A percentile compares a stretch with the other conserved stretches of the same genome.
Conservation (phyloP, 2,888 invertebrate species). For the Patella ulyssiponensis region DNA sequence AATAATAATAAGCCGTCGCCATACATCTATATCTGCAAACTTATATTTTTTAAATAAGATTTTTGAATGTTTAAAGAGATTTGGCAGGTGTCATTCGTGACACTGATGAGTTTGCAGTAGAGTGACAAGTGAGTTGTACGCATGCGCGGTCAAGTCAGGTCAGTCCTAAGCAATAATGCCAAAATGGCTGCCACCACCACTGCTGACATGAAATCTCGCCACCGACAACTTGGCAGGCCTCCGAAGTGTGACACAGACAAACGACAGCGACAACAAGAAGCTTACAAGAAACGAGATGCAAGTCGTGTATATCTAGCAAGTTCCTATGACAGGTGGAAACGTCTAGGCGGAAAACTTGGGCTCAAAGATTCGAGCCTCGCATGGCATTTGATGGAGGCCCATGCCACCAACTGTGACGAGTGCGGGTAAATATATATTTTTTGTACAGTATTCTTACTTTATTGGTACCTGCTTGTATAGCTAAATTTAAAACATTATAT, state of each 20-base stretch:
- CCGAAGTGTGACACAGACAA: conserved; percentile 38
- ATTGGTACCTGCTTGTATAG: too few relatives aligned
- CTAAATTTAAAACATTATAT: too few relatives aligned
- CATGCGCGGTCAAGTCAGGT: conserved; percentile 13
- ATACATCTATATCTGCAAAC: too few relatives aligned
- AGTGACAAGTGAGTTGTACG: neutral
- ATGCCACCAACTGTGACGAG: conserved; percentile 38
- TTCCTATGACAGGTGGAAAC: conserved; percentile 45
- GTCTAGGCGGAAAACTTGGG: conserved; percentile 38
- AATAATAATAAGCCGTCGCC: too few relatives aligned
- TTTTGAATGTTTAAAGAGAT: conserved; percentile 10
- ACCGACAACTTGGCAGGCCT: conserved; percentile 32
- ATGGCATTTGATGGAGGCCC: conserved; percentile 51
- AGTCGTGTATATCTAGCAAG: conserved; percentile 40
- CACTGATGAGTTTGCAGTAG: conserved; percentile 7
- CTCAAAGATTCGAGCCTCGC: conserved; percentile 46
- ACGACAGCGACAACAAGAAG: conserved; percentile 37
- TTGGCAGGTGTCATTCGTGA: conserved; percentile 12
- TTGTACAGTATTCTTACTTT: too few relatives aligned
- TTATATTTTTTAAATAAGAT: too few relatives aligned
- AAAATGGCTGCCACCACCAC: conserved; percentile 9
- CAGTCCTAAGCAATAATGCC: conserved; percentile 13
- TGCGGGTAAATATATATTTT: conserved; percentile 36
- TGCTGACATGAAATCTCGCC: conserved; percentile 9
- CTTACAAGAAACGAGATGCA: conserved; percentile 42